Evolutionary conservation across 2,113 vertebrate species (phyloP).

Genomic region (Paratilapia polleni): DNA sequence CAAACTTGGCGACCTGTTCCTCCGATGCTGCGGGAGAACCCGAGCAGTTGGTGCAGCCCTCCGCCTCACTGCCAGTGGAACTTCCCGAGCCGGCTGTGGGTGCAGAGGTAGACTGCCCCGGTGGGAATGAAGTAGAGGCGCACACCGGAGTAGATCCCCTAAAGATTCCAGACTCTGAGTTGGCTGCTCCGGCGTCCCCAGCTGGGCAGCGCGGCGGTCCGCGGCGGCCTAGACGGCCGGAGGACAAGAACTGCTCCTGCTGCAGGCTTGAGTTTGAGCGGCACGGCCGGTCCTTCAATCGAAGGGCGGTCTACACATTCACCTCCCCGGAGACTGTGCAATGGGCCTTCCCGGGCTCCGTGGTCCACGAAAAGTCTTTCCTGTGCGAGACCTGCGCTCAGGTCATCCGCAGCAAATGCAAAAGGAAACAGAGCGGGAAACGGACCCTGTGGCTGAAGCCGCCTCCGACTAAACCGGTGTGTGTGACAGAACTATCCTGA

Average conservation of each 20-base stretch:
- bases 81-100: conserved; percentile 45
- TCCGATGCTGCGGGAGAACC: not conserved
- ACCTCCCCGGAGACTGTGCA: conserved; percentile 62
- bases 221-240: conserved; percentile 6
- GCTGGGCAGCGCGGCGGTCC: not conserved
- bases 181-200: rapidly evolving
- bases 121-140: not conserved
- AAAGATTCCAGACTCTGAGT: not conserved
- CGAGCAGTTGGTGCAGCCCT: not conserved
- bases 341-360: conserved; percentile 60
- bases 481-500: not conserved
- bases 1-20: not conserved
- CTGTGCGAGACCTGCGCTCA: conserved; percentile 72
- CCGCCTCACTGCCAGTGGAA: not conserved
- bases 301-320: conserved; percentile 71
- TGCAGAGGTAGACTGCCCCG: conserved; percentile 62
- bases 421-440: conserved; percentile 52
- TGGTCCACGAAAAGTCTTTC: conserved; percentile 56
- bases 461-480: conserved; percentile 32
- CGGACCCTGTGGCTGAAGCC: conserved; percentile 62
- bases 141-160: not conserved
- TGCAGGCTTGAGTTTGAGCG: conserved; percentile 64
- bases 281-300: conserved; percentile 70
- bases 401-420: conserved; percentile 53
- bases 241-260: conserved; percentile 61